phyloP scores from a whole-genome alignment of 2,113 vertebrate species.

The Hippocampus zosterae region DNA sequence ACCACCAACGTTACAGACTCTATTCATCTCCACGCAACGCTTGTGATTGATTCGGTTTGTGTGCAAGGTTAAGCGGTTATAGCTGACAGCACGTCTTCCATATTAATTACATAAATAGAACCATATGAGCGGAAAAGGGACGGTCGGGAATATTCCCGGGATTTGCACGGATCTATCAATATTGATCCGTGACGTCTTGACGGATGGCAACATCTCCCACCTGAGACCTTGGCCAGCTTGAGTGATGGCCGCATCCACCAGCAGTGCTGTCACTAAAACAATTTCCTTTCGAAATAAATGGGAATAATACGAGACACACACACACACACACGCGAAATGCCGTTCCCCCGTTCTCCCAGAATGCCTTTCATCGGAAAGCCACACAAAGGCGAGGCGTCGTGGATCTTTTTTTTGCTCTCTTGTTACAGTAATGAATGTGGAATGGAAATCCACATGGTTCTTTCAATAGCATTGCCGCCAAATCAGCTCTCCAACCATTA shows the following conservation, averaged over 20 bases:
- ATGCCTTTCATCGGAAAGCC: slow-evolving; percentile 13
- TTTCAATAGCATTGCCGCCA: slow-evolving; percentile 54
- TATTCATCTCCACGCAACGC: slow-evolving; percentile 4
- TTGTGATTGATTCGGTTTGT: slow-evolving; percentile 48
- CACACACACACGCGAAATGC: slow-evolving; percentile 11
- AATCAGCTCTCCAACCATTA: slow-evolving; percentile 36
- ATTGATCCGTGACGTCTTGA: slow-evolving; percentile 67
- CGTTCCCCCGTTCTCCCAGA: slow-evolving; percentile 25
- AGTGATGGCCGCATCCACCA: slow-evolving; percentile 59
- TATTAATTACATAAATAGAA: slow-evolving; percentile 58
- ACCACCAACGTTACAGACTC: slow-evolving; percentile 5
- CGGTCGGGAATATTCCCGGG: slow-evolving; percentile 51
- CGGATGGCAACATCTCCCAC: slow-evolving; percentile 56
- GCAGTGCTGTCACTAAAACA: slow-evolving; percentile 41
- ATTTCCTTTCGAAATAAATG: slow-evolving; percentile 38
- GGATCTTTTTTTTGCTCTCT: slow-evolving; percentile 15
- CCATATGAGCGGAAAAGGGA: slow-evolving; percentile 22
- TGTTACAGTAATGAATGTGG: slow-evolving; percentile 43
- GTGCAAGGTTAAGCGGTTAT: slow-evolving; percentile 62
- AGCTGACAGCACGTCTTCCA: slow-evolving; percentile 48
- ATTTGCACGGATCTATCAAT: slow-evolving; percentile 56
- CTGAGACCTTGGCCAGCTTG: slow-evolving; percentile 60
- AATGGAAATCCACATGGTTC: slow-evolving; percentile 53
- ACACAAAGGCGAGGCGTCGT: slow-evolving; percentile 15
- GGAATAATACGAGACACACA: slow-evolving; percentile 42